These are phyloP conservation scores for Ectropis grisescens DNA, from an alignment of 1,140 invertebrate species.

Conservation along the genomic window DNA sequence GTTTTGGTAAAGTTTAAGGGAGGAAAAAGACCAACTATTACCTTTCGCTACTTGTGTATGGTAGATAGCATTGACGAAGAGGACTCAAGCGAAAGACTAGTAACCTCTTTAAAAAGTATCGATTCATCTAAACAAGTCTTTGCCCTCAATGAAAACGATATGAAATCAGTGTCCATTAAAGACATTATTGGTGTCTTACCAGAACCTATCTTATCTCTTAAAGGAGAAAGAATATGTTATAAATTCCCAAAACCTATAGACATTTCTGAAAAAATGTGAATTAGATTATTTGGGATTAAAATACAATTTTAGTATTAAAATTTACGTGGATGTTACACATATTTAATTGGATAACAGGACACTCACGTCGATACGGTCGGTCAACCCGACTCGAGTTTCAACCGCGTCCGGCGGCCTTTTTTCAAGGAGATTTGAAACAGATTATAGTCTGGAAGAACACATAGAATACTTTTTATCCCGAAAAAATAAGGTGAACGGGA, in stretches of 20 bases:
- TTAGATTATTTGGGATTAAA: neutral
- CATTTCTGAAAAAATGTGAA: neutral
- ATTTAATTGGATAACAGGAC: too few species aligned
- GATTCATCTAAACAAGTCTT: slow-evolving; percentile 1
- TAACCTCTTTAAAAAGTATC: slow-evolving; percentile 1
- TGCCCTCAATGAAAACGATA: neutral
- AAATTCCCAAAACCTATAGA: slow-evolving; percentile 1
- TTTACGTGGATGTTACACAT: too few species aligned
- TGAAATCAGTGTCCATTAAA: neutral
- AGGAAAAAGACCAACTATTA: slow-evolving; percentile 1
- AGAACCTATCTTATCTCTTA: neutral
- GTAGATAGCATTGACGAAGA: slow-evolving; percentile 1
- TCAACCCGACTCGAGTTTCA: too few species aligned
- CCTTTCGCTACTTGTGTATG: neutral
- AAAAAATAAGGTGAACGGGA: too few species aligned
- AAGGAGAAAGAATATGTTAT: slow-evolving; percentile 1
- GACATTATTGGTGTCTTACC: slow-evolving; percentile 1
- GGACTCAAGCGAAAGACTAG: neutral
- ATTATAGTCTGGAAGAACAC: too few species aligned
- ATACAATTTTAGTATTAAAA: too few species aligned
- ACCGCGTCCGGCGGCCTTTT: too few species aligned
- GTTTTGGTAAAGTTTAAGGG: neutral
- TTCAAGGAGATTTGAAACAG: too few species aligned
- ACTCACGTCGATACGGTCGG: too few species aligned
- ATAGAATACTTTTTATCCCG: too few species aligned